Evolutionary conservation across 1,140 invertebrate genomes (phyloP).

Genomic region (Trissolcus basalis): DNA sequence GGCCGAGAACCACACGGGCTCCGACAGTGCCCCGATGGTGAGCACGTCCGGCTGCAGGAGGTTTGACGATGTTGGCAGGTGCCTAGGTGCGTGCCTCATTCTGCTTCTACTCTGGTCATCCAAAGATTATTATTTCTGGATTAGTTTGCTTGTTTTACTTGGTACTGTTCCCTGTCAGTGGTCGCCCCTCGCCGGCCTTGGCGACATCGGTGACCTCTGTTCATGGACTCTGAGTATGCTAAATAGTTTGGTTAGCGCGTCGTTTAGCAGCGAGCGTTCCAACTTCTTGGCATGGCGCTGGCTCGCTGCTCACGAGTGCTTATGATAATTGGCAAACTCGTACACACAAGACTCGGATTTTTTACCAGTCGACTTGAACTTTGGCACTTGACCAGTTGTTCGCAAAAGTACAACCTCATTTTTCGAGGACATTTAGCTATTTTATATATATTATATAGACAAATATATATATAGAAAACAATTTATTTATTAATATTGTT

Average conservation of each 20-base stretch:
- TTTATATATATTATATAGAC: slow-evolving; percentile 35
- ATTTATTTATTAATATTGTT: slow-evolving; percentile 47
- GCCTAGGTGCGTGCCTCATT: slow-evolving; percentile 75
- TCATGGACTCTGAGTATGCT: slow-evolving; percentile 20
- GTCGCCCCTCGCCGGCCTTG: slow-evolving; percentile 12
- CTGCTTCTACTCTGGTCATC: slow-evolving; percentile 67
- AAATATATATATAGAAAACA: slow-evolving; percentile 15
- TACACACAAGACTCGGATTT: slow-evolving; percentile 8
- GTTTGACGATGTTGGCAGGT: slow-evolving; percentile 62
- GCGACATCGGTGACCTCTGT: slow-evolving; percentile 14
- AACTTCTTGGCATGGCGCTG: slow-evolving; percentile 18
- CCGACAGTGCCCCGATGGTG: slow-evolving; percentile 5
- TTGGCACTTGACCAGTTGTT: slow-evolving; percentile 22
- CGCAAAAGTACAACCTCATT: slow-evolving; percentile 52
- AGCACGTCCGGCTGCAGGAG: slow-evolving; percentile 57
- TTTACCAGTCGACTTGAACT: slow-evolving; percentile 10
- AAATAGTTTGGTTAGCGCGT: slow-evolving; percentile 13
- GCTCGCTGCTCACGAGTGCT: slow-evolving; percentile 22
- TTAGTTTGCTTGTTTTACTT: slow-evolving; percentile 26
- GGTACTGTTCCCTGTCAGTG: slow-evolving; percentile 27
- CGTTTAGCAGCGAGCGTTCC: slow-evolving; percentile 6
- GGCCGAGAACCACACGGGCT: slow-evolving; percentile 68
- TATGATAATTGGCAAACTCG: slow-evolving; percentile 36
- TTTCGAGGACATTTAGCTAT: slow-evolving; percentile 49
- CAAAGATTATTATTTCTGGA: slow-evolving; percentile 40